Conservation (phyloP, 2,797 vertebrate genomes). For the Hypotaenidia okinawae region DNA sequence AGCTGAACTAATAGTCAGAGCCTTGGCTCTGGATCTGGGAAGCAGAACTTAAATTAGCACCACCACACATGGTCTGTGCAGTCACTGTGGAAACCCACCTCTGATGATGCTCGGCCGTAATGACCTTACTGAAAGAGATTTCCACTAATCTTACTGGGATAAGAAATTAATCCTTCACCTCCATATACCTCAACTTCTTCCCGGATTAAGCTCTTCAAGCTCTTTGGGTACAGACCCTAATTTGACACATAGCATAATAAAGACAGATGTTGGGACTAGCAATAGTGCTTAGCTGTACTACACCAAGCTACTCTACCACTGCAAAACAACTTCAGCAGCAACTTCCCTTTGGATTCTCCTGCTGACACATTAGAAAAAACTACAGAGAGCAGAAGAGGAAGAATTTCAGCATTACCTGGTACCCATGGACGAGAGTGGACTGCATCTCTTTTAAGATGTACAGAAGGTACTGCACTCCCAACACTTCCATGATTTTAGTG, state of each 20-base stretch:
- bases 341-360: neutral
- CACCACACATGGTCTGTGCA: neutral
- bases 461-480: slow-evolving; percentile 88
- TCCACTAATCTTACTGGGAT: neutral
- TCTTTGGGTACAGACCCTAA: neutral
- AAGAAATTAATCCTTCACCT: neutral
- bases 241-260: neutral
- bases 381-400: neutral
- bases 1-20: neutral
- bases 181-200: neutral
- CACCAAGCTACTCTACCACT: neutral
- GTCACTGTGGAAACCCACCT: neutral
- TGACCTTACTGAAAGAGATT: neutral
- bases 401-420: slow-evolving; percentile 84
- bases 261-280: neutral
- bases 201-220: neutral
- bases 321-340: neutral
- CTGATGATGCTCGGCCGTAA: neutral
- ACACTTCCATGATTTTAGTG: slow-evolving; percentile 89
- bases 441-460: slow-evolving; percentile 94
- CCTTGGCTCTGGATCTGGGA: neutral
- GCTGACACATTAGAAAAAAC: neutral
- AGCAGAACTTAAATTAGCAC: neutral
- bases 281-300: neutral
- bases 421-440: slow-evolving; percentile 89